Evolutionary conservation across 23 tunicate genomes (phyloP), one percentile per base, ranked within the genome.

Genomic region (Phallusia fumigata): DNA sequence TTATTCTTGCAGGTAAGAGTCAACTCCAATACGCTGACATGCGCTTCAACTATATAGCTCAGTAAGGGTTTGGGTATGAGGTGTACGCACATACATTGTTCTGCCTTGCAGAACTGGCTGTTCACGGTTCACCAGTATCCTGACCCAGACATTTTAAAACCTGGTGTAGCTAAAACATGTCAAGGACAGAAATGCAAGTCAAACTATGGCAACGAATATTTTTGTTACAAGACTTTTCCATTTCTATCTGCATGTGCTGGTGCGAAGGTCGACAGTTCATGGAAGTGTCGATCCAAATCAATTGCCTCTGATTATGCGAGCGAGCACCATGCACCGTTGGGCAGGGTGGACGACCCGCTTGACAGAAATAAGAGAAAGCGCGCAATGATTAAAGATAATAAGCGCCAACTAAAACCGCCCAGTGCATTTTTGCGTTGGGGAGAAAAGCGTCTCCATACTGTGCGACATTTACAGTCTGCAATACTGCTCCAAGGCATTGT

Each of bases 321-420:
- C 28, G 16, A 11, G 26, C 69, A 58, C 69, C 69, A 58, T 58
- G 69, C 28, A 21, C 69, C 5, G 69, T 24, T 58, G 28, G 28
- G 69, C 16, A 58, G 13, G 69, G 69, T 58, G 26, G 28, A 58
- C 16, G 26, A 8, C 69, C 69, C 1, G 69, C 69, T 21, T 21
- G 16, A 58, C 69, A 58, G 28, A 8, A 58, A 8, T 58, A 58
- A 58, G 69, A 58, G 69, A 58, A 58, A 58, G 69, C 26, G 69
- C 69, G 69, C 69, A 58, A 24, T 58, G 69, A 58, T 58, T 58
- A 24, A 24, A 58, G 69, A 58, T 58, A 58, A 58, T 58, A 58
- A 58, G 69, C 69, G 3, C 3, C 69, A 24, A 58, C 28, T 58
- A 58, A 58, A 58, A 58, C 26, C 69, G 47, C 69, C 3, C 11